phyloP scores from a whole-genome alignment of 2,888 invertebrate genomes.

The Diaperis boleti region DNA sequence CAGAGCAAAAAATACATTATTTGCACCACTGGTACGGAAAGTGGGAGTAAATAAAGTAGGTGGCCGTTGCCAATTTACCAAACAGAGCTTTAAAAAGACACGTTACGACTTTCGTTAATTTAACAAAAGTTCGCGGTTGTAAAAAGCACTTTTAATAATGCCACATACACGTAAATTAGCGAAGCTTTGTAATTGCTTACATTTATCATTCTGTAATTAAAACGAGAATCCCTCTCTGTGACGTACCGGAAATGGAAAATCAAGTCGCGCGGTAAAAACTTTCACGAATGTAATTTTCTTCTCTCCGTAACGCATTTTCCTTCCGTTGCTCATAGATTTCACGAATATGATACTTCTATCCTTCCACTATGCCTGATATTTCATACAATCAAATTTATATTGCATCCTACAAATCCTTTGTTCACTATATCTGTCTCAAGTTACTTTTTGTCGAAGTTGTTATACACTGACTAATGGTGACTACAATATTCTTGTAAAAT shows the following conservation, averaged over 20 bases:
- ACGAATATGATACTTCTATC: not conserved
- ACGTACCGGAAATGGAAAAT: constrained; percentile 5
- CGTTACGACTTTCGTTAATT: no score
- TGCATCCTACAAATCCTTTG: not conserved
- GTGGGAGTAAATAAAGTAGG: no score
- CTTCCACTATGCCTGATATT: not conserved
- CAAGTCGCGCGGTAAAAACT: not conserved
- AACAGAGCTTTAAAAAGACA: no score
- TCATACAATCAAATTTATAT: constrained; percentile 5
- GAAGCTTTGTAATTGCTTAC: not conserved
- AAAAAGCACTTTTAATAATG: no score
- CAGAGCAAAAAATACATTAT: no score
- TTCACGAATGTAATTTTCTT: constrained; percentile 1
- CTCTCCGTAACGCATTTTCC: not conserved
- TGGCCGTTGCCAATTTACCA: no score
- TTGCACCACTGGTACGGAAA: no score
- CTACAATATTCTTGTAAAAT: not conserved
- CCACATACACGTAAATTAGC: no score
- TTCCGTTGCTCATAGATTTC: constrained; percentile 7
- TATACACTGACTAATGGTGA: no score
- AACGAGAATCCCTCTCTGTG: not conserved
- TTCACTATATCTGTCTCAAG: not conserved
- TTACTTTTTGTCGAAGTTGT: not conserved
- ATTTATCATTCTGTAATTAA: constrained; percentile 5
- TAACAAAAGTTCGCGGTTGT: no score